Base-by-base conservation (phyloP, 1,140 invertebrate genomes). In the Sinella curviseta region DNA sequence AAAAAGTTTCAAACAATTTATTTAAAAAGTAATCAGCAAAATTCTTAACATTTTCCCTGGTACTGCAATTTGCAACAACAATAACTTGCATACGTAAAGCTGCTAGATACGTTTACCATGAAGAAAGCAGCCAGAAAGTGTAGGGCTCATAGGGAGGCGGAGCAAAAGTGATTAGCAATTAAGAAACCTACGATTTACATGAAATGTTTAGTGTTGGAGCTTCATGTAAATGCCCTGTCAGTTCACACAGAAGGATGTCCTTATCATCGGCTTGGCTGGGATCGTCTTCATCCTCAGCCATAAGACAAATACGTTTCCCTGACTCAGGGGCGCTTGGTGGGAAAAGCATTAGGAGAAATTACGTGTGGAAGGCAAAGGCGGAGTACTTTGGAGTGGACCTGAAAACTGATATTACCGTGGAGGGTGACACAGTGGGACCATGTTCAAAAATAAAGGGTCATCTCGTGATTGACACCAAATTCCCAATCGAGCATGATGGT, bases 351-450 rank as follows among this genome's bases (percentile, higher is more conserved):
- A 3, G 28, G 8, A 30, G 31, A 70, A n/a, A 30, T n/a, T 70
- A 70, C 31, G 30, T 24, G 24, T 30, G 26, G 28, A 70, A 70
- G 24, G 31, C 3, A 3, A 70, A 33, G 31, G n/a, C 65, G 1
- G 65, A 70, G 28, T 70, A 70, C 30, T 70, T 70, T 33, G 65
- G 65, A 33, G 65, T 70, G 12, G 65, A 70, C 30, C 31, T 70
- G 8, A 70, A 70, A 33, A 70, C 65, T 12, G 30, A 70, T 33
- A 2, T 70, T 2, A 30, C 8, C 4, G 28, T 70, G 65, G 65
- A 70, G 26, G n/a, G 65, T 70, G 65, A 70, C 12, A 14, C 12
- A 4, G 65, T 70, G 3, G 30, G 24, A 33, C 65, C 65, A 8
- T 70, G 12, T 33, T 31, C 65, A 70, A 70, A 70, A 33, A 33